Evolutionary conservation across 2,797 vertebrate species (phyloP).

Genomic region (Anas bahamensis): DNA sequence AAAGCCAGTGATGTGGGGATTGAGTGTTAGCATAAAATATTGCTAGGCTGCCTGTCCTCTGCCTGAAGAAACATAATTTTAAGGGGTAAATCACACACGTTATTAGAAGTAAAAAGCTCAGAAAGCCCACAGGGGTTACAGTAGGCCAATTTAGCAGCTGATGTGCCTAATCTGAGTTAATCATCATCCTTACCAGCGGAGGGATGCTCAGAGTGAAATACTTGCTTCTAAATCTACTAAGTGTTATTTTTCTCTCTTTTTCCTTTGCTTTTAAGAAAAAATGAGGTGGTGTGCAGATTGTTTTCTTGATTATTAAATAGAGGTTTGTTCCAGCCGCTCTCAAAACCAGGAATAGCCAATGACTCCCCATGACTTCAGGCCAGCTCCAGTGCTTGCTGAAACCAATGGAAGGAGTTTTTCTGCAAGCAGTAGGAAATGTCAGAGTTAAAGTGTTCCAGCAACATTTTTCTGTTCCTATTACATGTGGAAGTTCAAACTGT

Average conservation of each 20-base stretch:
- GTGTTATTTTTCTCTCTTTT: background rate
- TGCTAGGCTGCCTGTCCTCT: background rate
- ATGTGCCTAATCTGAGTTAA: background rate
- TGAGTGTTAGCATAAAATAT: background rate
- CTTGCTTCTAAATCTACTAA: background rate
- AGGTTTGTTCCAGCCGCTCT: background rate
- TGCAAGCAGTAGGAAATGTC: background rate
- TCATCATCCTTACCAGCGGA: background rate
- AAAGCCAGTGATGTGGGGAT: background rate
- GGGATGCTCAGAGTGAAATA: background rate
- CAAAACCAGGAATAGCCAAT: background rate
- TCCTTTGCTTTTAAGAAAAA: background rate
- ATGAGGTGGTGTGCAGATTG: background rate
- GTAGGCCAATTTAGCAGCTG: background rate
- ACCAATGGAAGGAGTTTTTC: background rate
- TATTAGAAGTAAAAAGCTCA: background rate
- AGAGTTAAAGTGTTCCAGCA: background rate
- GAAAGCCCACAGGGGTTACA: background rate
- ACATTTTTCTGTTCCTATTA: background rate
- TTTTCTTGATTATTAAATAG: background rate
- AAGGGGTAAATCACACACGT: background rate
- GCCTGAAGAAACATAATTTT: background rate
- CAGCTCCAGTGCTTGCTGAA: background rate
- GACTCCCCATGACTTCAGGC: background rate
- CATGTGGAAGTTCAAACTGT: background rate